Conservation (phyloP, 2,797 vertebrate species). For the Gymnodraco acuticeps region DNA sequence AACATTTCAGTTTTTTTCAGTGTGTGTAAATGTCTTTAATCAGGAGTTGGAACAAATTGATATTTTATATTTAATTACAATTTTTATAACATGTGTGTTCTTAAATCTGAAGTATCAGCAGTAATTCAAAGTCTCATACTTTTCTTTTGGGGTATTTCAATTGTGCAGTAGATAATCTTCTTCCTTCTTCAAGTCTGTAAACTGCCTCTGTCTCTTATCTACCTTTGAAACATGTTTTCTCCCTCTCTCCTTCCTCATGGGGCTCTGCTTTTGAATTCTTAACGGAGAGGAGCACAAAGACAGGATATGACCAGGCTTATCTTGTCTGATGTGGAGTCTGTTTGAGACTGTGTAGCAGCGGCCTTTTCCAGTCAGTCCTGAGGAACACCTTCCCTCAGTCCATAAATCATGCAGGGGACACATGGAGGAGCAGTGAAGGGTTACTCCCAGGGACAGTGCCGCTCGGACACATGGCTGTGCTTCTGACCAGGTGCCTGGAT, state of each 20-base stretch:
- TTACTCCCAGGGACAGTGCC: slow-evolving; percentile 17
- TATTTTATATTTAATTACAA: not conserved
- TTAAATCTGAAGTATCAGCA: not conserved
- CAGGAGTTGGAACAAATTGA: not conserved
- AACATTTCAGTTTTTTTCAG: not conserved
- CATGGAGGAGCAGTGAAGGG: slow-evolving; percentile 10
- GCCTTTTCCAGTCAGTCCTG: slow-evolving; percentile 65
- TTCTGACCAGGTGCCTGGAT: slow-evolving; percentile 62
- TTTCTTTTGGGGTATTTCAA: not conserved
- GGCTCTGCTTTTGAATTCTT: slow-evolving; percentile 33
- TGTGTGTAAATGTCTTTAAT: not conserved
- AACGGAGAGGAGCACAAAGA: slow-evolving; percentile 39
- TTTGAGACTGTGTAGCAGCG: slow-evolving; percentile 52
- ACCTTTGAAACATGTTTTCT: slow-evolving; percentile 11
- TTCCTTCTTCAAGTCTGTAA: not conserved
- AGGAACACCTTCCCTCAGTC: slow-evolving; percentile 51
- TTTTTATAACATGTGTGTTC: not conserved
- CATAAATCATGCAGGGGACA: slow-evolving; percentile 59
- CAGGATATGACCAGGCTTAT: slow-evolving; percentile 65
- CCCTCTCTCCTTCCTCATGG: slow-evolving; percentile 19
- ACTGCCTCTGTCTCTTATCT: not conserved
- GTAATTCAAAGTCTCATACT: not conserved
- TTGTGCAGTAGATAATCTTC: slow-evolving; percentile 5
- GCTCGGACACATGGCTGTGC: slow-evolving; percentile 23
- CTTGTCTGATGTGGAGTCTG: slow-evolving; percentile 66